Evolutionary conservation across 2,888 invertebrate species (phyloP), one percentile per base, ranked within the genome.

Genomic region (Protula sp.): DNA sequence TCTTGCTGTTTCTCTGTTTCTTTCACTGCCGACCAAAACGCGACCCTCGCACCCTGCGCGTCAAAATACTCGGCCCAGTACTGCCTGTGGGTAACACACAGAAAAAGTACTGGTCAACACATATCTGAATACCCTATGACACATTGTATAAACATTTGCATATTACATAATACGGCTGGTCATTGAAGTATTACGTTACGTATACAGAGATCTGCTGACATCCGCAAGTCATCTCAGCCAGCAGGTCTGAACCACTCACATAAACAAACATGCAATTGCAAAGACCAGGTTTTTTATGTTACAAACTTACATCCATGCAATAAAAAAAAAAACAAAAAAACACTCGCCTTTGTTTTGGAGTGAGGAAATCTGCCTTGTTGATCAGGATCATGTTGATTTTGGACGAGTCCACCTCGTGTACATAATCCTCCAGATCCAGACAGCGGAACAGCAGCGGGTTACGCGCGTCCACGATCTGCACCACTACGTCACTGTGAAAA

Each of bases 301-400:
- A n/a, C n/a, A n/a, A n/a, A n/a, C n/a, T n/a, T n/a, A n/a, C n/a
- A n/a, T n/a, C n/a, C n/a, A n/a, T n/a, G n/a, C n/a, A n/a, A n/a
- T n/a, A n/a, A n/a, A n/a, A n/a, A n/a, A n/a, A 14, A 19, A 50
- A 50, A 50, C 14, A 14, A 50, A 50, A 55, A 24, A 1, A 26
- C 22, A 54, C 57, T 28, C 67, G 75, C 65, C 97, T 85, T 79
- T 97, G 95, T 67, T 86, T 82, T 51, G 86, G 85, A 0, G 87
- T 91, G 22, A 97, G 85, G 74, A 92, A 88, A 81, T 99, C 99
- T 0, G 98, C 91, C 80, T 99, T 99, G 82, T 99, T 99, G 28
- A 98, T 83, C 30, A 99, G 83, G 31, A 99, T 85, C 75, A 97
- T 84, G 77, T 90, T 92, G 62, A 86, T 82, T 78, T 94, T 93